A percentile compares a stretch with the other conserved stretches of the same genome.
Evolutionary conservation across 2,888 invertebrate species (phyloP).

Genomic region (Pteria penguin): DNA sequence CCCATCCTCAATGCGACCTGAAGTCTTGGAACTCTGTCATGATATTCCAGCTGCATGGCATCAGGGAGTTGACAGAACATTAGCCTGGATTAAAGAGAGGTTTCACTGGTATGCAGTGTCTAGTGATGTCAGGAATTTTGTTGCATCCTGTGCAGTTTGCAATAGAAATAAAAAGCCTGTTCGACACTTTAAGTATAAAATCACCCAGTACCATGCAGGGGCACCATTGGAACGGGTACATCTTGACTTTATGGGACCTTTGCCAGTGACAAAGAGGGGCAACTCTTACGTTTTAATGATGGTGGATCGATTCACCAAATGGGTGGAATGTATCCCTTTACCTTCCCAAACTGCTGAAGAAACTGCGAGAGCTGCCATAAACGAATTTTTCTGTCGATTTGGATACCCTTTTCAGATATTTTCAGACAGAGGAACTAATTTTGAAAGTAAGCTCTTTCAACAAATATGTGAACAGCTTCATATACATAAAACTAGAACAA

Average conservation of each 20-base stretch:
- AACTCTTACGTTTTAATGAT: slow-evolving; percentile 16
- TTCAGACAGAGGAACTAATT: background rate
- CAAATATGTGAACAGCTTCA: background rate
- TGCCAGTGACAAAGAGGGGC: slow-evolving; percentile 4
- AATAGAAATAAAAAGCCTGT: slow-evolving; percentile 21
- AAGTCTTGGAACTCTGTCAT: too few species aligned
- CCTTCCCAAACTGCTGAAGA: background rate
- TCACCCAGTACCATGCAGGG: slow-evolving; percentile 90
- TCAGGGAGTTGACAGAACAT: slow-evolving; percentile 17
- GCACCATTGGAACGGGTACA: slow-evolving; percentile 39
- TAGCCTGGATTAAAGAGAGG: background rate
- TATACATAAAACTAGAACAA: background rate
- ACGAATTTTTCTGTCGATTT: slow-evolving; percentile 5
- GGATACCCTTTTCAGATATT: background rate
- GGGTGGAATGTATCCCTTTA: background rate
- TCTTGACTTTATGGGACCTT: slow-evolving; percentile 35
- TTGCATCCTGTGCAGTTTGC: slow-evolving; percentile 15
- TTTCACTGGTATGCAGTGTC: slow-evolving; percentile 35
- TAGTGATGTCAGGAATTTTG: slow-evolving; percentile 13
- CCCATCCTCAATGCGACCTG: too few species aligned
- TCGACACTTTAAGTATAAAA: background rate
- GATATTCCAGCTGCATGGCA: slow-evolving; percentile 27
- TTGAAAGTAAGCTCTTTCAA: too few species aligned
- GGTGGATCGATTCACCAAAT: slow-evolving; percentile 40
- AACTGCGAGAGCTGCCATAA: too few species aligned